Conservation (phyloP, 1,140 invertebrate species). For the Wiebesia pumilae region DNA sequence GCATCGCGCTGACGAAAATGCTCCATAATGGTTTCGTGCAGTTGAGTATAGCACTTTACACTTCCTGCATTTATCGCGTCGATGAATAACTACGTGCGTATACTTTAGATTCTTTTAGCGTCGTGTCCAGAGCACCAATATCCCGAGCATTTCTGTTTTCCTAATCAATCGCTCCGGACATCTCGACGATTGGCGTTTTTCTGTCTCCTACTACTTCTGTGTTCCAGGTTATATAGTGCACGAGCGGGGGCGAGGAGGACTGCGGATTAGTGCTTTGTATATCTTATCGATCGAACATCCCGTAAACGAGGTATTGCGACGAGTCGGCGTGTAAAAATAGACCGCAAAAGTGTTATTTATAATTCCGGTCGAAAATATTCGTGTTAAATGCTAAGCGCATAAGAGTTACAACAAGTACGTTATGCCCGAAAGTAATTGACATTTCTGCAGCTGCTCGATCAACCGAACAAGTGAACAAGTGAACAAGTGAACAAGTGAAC, state of each 20-base stretch:
- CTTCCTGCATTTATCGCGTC: not conserved
- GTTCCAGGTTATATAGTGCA: too few species aligned
- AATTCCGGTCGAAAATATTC: slow-evolving; percentile 18
- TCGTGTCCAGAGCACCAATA: not conserved
- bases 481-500: too few species aligned
- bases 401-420: too few species aligned
- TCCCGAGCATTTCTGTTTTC: not conserved
- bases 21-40: slow-evolving; percentile 6
- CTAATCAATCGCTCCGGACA: not conserved
- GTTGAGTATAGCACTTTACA: not conserved
- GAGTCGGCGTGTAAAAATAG: slow-evolving; percentile 3
- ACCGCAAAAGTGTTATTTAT: slow-evolving; percentile 7
- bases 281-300: slow-evolving; percentile 20
- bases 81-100: not conserved
- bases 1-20: not conserved
- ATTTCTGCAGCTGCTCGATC: too few species aligned
- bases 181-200: too few species aligned
- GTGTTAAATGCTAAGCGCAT: too few species aligned
- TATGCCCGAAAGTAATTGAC: too few species aligned
- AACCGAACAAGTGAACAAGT: too few species aligned
- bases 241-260: not conserved
- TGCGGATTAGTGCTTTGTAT: not conserved
- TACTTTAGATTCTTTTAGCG: not conserved
- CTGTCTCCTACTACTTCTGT: too few species aligned
- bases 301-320: not conserved